These are phyloP conservation scores for Oncorhynchus mykiss DNA, from an alignment of 2,113 vertebrate species.

Conservation along the genomic window DNA sequence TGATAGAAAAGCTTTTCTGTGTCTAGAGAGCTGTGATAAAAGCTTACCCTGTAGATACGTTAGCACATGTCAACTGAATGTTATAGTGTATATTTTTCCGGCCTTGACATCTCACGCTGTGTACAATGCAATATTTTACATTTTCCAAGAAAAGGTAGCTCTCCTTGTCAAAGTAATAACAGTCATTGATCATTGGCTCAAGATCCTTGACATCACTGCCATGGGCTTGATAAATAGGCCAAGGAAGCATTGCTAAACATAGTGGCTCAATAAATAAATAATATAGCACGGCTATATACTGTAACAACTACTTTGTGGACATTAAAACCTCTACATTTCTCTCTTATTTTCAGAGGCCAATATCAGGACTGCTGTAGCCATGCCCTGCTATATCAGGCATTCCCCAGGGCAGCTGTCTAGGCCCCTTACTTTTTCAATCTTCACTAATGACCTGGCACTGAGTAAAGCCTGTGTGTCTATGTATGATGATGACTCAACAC, in stretches of 20 bases:
- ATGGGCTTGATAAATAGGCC: no score
- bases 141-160: background rate
- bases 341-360: no score
- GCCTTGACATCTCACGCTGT: background rate
- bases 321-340: background rate
- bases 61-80: background rate
- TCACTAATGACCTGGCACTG: no score
- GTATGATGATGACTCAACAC: no score
- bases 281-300: background rate
- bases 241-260: background rate
- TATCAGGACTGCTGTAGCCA: slow-evolving; percentile 65
- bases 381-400: slow-evolving; percentile 63
- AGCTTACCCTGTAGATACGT: background rate
- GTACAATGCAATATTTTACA: background rate
- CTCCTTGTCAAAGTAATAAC: background rate
- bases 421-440: no score
- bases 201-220: no score
- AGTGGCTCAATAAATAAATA: background rate
- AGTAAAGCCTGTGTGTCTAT: no score
- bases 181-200: background rate
- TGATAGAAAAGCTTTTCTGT: background rate
- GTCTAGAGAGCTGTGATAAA: no score
- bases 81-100: background rate
- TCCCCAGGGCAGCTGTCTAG: no score
- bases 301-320: background rate